These are phyloP conservation scores for Gerris lacustris DNA, from an alignment of 2,888 invertebrate species.

Conservation along the genomic window DNA sequence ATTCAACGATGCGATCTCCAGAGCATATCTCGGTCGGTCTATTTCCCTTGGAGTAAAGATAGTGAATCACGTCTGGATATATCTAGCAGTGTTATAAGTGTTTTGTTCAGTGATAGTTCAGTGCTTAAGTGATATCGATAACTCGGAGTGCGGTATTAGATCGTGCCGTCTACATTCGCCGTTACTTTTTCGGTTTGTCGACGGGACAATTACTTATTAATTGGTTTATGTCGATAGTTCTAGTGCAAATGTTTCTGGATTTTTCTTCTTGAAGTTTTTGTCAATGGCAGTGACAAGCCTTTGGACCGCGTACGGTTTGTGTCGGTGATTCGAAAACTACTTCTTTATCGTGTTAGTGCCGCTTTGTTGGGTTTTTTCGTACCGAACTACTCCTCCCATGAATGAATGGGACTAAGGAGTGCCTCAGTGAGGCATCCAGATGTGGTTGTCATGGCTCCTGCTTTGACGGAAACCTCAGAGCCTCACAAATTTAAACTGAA, in stretches of 20 bases:
- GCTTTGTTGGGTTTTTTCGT: background rate
- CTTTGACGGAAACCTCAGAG: slow-evolving; percentile 58
- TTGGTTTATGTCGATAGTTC: too few species aligned
- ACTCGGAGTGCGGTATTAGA: background rate
- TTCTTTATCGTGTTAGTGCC: background rate
- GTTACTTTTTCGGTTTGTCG: too few species aligned
- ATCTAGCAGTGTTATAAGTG: too few species aligned
- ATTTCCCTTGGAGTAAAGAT: background rate
- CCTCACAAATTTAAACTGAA: slow-evolving; percentile 39
- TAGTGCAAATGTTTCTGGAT: background rate
- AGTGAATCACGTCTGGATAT: background rate
- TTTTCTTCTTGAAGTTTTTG: background rate
- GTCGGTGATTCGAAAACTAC: background rate
- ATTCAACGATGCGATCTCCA: background rate
- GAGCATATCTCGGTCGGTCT: background rate
- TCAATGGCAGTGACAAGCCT: background rate
- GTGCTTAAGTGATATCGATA: slow-evolving; percentile 4
- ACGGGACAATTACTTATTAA: too few species aligned
- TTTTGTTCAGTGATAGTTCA: background rate
- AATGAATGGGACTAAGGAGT: slow-evolving; percentile 34
- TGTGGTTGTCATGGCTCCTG: slow-evolving; percentile 84
- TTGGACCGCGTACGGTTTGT: background rate
- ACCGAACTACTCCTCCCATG: slow-evolving; percentile 27
- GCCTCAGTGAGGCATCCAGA: slow-evolving; percentile 45
- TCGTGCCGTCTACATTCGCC: background rate